Evolutionary conservation across 2,113 vertebrate species (phyloP).

Genomic region (Periophthalmus modestus): DNA sequence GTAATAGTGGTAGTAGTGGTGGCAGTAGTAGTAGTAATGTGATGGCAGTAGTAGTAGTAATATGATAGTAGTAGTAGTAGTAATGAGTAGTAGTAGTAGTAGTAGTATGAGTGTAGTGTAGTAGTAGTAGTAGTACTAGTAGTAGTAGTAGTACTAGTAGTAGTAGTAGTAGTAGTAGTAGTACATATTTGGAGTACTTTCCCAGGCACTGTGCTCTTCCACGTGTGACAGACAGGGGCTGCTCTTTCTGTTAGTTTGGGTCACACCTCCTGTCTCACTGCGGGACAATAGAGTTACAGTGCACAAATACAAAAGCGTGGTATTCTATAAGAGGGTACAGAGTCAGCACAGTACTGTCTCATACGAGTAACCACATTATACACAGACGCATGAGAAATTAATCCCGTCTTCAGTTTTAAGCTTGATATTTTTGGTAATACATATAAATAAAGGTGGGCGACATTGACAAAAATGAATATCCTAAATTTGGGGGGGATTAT

Average conservation of each 20-base stretch:
- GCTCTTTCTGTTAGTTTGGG: slow-evolving; percentile 76
- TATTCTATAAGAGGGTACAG: neutral
- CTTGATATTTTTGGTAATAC: neutral
- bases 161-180: neutral
- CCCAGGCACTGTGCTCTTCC: slow-evolving; percentile 61
- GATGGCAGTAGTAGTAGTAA: too few species aligned
- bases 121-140: too few species aligned
- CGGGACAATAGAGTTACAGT: slow-evolving; percentile 27
- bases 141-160: too few species aligned
- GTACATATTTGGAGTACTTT: neutral
- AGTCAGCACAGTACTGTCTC: neutral
- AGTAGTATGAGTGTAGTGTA: too few species aligned
- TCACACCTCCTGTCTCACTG: slow-evolving; percentile 45
- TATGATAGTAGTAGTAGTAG: too few species aligned
- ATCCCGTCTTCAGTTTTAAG: neutral
- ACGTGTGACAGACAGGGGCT: slow-evolving; percentile 74
- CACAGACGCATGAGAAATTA: neutral
- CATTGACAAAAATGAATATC: neutral
- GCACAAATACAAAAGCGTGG: slow-evolving; percentile 13
- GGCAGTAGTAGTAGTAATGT: too few species aligned
- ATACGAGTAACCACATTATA: neutral
- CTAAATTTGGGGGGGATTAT: neutral
- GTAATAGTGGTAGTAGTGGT: too few species aligned
- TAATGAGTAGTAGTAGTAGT: too few species aligned
- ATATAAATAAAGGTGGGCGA: neutral